Conservation (phyloP, 2,113 vertebrate species). For the Acanthochromis polyacanthus region DNA sequence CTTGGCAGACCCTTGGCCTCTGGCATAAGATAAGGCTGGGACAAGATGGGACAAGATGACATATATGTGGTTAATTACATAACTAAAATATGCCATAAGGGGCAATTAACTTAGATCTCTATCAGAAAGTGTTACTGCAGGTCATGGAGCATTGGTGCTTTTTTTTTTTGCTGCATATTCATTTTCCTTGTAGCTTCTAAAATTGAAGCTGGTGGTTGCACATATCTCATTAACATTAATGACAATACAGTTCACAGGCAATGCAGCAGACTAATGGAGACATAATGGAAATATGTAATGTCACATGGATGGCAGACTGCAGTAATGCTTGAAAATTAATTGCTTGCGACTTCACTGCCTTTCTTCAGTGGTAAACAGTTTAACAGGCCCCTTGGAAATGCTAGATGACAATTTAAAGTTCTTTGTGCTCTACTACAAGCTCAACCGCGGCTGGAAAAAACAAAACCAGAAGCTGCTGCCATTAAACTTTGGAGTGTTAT, state of each 20-base stretch:
- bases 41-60: not conserved
- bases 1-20: not conserved
- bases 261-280: conserved; percentile 15
- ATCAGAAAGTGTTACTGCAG: conserved; percentile 19
- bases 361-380: conserved; percentile 17
- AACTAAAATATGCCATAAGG: conserved; percentile 16
- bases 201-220: not conserved
- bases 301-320: conserved; percentile 3
- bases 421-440: conserved; percentile 2
- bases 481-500: conserved; percentile 12
- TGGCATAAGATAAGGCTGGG: not conserved
- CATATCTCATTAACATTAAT: conserved; percentile 17
- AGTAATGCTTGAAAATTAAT: conserved; percentile 36
- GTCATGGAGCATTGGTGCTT: not conserved
- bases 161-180: not conserved
- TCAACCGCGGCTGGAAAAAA: conserved; percentile 9
- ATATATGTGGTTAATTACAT: conserved; percentile 25
- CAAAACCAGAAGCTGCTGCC: conserved; percentile 2
- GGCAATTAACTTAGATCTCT: not conserved
- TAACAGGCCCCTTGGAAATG: conserved; percentile 20
- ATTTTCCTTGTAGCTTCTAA: not conserved
- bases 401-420: conserved; percentile 28
- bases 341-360: conserved; percentile 12
- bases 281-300: conserved; percentile 36
- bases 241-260: conserved; percentile 11